A percentile compares a stretch with the other conserved stretches of the same genome.
Conservation (phyloP, 2,113 vertebrate genomes). For the chimpanzee (Pan troglodytes) region NHGRI_mPanTro3-v2.1_pri NC_072412.2:113897001-113897500, state of each 20-base stretch:
- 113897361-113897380: neutral
- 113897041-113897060: neutral
- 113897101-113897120: neutral
- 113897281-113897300: neutral
- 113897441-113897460: neutral
- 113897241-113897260: neutral
- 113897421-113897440: neutral
- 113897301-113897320: neutral
- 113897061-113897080: neutral
- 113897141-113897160: neutral
- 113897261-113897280: neutral
- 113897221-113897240: neutral
- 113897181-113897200: neutral
- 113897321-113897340: neutral
- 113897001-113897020: neutral
- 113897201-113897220: neutral
- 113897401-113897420: neutral
- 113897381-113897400: neutral
- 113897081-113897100: neutral
- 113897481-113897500: neutral
- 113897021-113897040: neutral
- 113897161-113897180: neutral
- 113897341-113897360: neutral
- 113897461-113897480: neutral
- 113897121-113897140: neutral